Evolutionary conservation across 2,888 invertebrate genomes (phyloP), one percentile per base, ranked within the genome.

Genomic region (Melipona beecheii): DNA sequence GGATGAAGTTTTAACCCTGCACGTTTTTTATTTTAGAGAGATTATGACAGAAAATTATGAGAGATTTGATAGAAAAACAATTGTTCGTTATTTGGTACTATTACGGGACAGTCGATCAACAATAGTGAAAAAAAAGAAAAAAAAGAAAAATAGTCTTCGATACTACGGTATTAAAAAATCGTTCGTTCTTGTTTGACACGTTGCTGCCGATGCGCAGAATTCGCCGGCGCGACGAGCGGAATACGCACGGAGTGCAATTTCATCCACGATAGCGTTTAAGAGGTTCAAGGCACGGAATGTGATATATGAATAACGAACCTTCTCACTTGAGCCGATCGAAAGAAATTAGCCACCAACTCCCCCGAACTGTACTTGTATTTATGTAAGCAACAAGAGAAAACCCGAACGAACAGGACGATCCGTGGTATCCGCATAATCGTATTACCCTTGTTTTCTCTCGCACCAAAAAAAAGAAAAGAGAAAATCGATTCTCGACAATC

Each of bases 401-500:
- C 31, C 58, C 62, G 13, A 56, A 4, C n/a, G 52, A 15, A 50
- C 56, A 69, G 54, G 58, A 36, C 52, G 52, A 75, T 69, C 60
- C 65, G 77, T 66, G 71, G 43, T 56, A 75, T 56, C 58, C 74
- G 83, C 75, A 62, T 84, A 62, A 82, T 70, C 66, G 74, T 84
- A 68, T 71, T 77, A 68, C 75, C 72, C 54, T 11, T 69, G 65
- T 72, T 56, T 74, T 17, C 36, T 27, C 21, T 62, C 74, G 3
- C 31, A 31, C 31, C 36, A 36, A 36, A 36, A 9, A 1, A 1
- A 9, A 31, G 31, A 31, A 31, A 31, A 56, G 56, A 56, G n/a
- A n/a, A 54, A 78, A 84, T 75, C 74, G 78, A 71, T 78, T 72
- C 65, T 72, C 74, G 71, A 27, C 77, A 81, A 49, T 69, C 75